Evolutionary conservation across 2,113 vertebrate species (phyloP).

Genomic region (Melanocharis versteri): DNA sequence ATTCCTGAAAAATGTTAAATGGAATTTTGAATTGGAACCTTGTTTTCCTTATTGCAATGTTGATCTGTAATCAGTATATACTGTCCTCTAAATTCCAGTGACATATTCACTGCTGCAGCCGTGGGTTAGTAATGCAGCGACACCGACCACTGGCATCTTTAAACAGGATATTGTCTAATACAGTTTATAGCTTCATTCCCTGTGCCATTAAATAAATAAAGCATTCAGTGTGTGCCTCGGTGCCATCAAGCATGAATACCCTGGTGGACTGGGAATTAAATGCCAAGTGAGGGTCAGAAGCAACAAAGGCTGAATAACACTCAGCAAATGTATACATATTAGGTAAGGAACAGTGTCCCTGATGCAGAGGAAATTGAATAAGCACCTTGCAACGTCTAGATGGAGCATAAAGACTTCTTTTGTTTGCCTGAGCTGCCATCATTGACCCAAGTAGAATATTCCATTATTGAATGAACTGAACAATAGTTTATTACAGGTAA

Average conservation of each 20-base stretch:
- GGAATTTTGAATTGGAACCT: neutral
- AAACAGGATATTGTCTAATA: slow-evolving; percentile 66
- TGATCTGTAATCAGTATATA: neutral
- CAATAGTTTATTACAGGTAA: slow-evolving; percentile 75
- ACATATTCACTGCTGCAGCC: neutral
- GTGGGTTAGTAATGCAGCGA: slow-evolving; percentile 21
- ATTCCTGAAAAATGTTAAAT: neutral
- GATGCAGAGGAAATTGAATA: slow-evolving; percentile 73
- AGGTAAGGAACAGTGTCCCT: slow-evolving; percentile 70
- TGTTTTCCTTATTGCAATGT: neutral
- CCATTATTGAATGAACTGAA: slow-evolving; percentile 74
- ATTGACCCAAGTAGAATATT: slow-evolving; percentile 75
- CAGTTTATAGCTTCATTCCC: slow-evolving; percentile 63
- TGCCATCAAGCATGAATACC: slow-evolving; percentile 80
- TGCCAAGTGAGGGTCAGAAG: slow-evolving; percentile 83
- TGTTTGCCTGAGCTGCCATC: slow-evolving; percentile 74
- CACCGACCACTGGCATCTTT: slow-evolving; percentile 36
- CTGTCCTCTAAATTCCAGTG: slow-evolving; percentile 13
- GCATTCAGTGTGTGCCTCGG: slow-evolving; percentile 75
- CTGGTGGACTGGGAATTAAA: slow-evolving; percentile 81
- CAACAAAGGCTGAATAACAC: slow-evolving; percentile 81
- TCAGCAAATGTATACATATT: slow-evolving; percentile 82
- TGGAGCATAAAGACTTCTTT: slow-evolving; percentile 74
- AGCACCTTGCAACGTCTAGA: slow-evolving; percentile 73
- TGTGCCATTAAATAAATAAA: slow-evolving; percentile 73